Evolutionary conservation across 2,113 vertebrate species (phyloP), one percentile per base, ranked within the genome.

Genomic region (Nothocercus nigrocapillus): DNA sequence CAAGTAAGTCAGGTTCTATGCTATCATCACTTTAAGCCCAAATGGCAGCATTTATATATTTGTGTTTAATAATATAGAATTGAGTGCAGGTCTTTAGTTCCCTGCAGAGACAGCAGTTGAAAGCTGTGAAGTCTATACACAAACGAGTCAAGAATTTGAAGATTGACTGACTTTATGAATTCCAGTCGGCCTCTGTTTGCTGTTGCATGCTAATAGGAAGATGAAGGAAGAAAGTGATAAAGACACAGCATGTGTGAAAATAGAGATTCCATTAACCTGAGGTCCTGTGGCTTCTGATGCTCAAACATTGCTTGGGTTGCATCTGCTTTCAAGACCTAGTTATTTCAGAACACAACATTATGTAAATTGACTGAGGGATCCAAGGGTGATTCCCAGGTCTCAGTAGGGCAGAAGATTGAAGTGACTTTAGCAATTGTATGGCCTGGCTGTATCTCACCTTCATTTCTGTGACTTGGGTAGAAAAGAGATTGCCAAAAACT

Each of bases 171-270:
- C n/a, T 84, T 93, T 81, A 49, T 54, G 40, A 93, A 95, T 94
- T 90, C 80, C 72, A 89, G 10, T 64, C 54, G 69, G 78, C 58
- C 44, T 56, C 84, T 91, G 67, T 85, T 95, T 87, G 83, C 82
- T 90, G 38, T 85, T 94, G 83, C 95, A 88, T 95, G 64, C 86
- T 97, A 95, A 96, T 92, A 88, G 66, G 82, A 92, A 96, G 94
- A 93, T 87, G 84, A 87, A 96, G 88, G 83, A 89, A 62, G 74
- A 75, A 75, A 86, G 58, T 0, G 1, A 91, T 95, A 83, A 90
- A 75, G 82, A 58, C 92, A 66, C 94, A 93, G 95, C 27, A 0
- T 96, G 92, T 69, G 85, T 53, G 66, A 67, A 89, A 95, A 66
- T 21, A 88, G 82, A 87, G 59, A 83, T 94, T 84, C 85, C 85